Conservation (phyloP, 2,797 vertebrate genomes). For the Melanogrammus aeglefinus region DNA sequence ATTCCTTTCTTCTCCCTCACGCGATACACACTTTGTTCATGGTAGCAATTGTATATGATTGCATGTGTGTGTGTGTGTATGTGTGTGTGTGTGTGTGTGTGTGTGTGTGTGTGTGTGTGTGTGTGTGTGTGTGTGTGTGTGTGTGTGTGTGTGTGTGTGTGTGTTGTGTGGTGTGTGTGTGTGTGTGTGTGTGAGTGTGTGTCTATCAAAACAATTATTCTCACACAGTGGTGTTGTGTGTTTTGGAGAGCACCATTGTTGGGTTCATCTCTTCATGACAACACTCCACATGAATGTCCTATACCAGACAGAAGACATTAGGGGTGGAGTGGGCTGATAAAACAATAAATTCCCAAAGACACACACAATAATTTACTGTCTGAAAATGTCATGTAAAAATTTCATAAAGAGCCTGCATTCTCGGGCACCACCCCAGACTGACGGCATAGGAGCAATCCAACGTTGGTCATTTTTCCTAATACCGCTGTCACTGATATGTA, state of each 20-base stretch:
- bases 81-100: not conserved
- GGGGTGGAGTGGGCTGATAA: no score
- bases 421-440: not conserved
- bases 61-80: not conserved
- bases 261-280: no score
- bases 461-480: not conserved
- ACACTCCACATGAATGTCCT: no score
- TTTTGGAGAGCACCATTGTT: no score
- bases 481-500: not conserved
- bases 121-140: not conserved
- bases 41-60: not conserved
- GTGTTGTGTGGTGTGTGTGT: not conserved
- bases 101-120: not conserved
- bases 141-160: not conserved
- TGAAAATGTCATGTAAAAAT: slow-evolving; percentile 60
- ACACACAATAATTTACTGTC: slow-evolving; percentile 58
- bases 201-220: no score
- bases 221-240: no score
- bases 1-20: slow-evolving; percentile 28
- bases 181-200: not conserved
- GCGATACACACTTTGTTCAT: not conserved
- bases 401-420: slow-evolving; percentile 24
- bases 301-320: no score
- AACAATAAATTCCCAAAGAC: slow-evolving; percentile 35
- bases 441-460: not conserved